Evolutionary conservation across 30 jellyfish, hydroid and myxozoan species (phyloP).

Genomic region (Chrysaora quinquecirrha): DNA sequence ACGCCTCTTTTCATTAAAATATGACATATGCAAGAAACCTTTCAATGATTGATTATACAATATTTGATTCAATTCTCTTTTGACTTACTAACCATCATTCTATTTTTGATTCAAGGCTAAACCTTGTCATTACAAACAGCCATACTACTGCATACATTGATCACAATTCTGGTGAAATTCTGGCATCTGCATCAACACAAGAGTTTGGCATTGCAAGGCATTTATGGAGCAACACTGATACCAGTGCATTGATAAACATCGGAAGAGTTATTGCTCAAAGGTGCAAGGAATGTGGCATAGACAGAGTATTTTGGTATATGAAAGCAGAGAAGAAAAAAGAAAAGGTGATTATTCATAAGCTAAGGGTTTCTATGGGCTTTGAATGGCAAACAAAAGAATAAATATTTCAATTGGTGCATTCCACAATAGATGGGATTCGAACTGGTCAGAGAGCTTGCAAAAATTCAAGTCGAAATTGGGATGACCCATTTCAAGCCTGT

Average conservation of each 20-base stretch:
- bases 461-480: too few species aligned
- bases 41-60: too few species aligned
- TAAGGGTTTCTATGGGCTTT: too few species aligned
- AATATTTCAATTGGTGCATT: too few species aligned
- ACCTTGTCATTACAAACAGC: constrained; percentile 61
- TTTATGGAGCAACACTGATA: constrained; percentile 85
- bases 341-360: constrained; percentile 54
- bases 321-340: constrained; percentile 47
- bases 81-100: too few species aligned
- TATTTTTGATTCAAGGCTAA: constrained; percentile 60
- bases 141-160: constrained; percentile 88
- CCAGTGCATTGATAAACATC: constrained; percentile 73
- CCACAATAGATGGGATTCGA: too few species aligned
- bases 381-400: too few species aligned
- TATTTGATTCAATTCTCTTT: too few species aligned
- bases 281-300: constrained; percentile 79
- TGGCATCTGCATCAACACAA: constrained; percentile 86
- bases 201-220: constrained; percentile 80
- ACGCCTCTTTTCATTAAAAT: too few species aligned
- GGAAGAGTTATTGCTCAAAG: constrained; percentile 86
- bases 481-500: too few species aligned
- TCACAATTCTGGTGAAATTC: constrained; percentile 74
- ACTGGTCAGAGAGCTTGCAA: too few species aligned
- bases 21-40: too few species aligned
- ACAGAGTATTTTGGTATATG: constrained; percentile 77